Evolutionary conservation across 2,113 vertebrate species (phyloP), one percentile per base, ranked within the genome.

Genomic region (Istiophorus platypterus): DNA sequence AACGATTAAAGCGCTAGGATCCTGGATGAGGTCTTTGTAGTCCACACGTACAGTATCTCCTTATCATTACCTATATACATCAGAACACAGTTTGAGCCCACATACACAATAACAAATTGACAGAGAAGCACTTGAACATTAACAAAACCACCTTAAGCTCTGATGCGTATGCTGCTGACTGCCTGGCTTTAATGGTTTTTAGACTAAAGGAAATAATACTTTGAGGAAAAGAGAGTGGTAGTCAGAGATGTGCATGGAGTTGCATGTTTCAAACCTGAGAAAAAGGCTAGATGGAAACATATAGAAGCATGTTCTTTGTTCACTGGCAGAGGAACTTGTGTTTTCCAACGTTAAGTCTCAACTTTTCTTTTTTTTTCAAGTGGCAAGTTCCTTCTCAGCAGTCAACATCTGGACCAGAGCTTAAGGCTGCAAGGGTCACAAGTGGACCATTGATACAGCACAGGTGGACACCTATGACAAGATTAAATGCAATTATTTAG

Each of bases 81-180:
- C 76, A 92, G 89, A 91, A 94, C 86, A 93, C 88, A 91, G 88
- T 93, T 93, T 91, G 94, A 91, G 92, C 90, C 84, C 93, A 95
- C 89, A 83, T 88, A 92, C 92, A 95, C 93, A 80, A 91, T 88
- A 94, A 93, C 93, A 92, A 91, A 93, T 73, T 76, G 92, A 92
- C 92, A 93, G 91, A 93, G 92, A 92, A 92, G 92, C 94, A 95
- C 92, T 93, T 92, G 79, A 91, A 93, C 83, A 87, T 14, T 87
- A 85, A 92, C 86, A 56, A 93, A 77, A 90, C 79, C 87, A 82
- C 90, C 91, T 91, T 68, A 86, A 91, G 88, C 83, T 91, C 85
- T 57, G 76, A 88, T 67, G 72, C 91, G 90, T 76, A 84, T 37
- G 84, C 90, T 91, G 90, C 88, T 72, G 78, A 61, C 76, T 24